Conservation (phyloP, 2,888 invertebrate genomes). For the Nemotelus nigrinus region DNA sequence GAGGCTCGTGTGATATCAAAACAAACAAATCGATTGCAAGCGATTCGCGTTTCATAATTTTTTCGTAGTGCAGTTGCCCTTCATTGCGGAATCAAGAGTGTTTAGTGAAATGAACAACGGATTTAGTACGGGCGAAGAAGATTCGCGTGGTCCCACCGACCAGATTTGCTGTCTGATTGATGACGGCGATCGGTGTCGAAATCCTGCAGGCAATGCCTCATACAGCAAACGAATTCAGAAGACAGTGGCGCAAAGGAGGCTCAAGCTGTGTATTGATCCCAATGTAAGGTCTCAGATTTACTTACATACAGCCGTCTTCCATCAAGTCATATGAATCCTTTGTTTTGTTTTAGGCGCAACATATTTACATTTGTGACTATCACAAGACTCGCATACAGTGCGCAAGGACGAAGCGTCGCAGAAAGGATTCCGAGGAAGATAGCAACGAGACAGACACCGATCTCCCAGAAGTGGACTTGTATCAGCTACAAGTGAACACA, state of each 20-base stretch:
- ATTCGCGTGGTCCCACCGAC: conserved; percentile 86
- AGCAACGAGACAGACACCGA: conserved; percentile 94
- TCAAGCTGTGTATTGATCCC: conserved; percentile 88
- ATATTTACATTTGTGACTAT: conserved; percentile 96
- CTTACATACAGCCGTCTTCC: no score
- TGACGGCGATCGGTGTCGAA: conserved; percentile 85
- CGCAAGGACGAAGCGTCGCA: conserved; percentile 89
- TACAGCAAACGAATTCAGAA: conserved; percentile 97
- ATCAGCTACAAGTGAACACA: conserved; percentile 94
- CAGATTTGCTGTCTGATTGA: conserved; percentile 94
- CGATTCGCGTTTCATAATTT: conserved; percentile 16
- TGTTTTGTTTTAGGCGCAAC: conserved; percentile 76
- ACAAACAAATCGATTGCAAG: neutral
- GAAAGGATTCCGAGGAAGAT: conserved; percentile 94
- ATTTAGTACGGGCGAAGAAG: conserved; percentile 91
- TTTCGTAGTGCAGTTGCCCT: neutral
- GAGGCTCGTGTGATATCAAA: neutral
- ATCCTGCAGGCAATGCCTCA: conserved; percentile 83
- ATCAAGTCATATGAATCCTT: conserved; percentile 6
- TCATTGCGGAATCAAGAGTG: neutral
- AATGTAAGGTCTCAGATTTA: conserved; percentile 65
- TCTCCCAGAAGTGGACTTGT: conserved; percentile 91
- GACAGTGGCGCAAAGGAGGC: conserved; percentile 88
- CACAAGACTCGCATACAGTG: conserved; percentile 96
- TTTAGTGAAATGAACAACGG: conserved; percentile 69